These are phyloP conservation scores for Austrofundulus limnaeus DNA, from an alignment of 2,113 vertebrate species.

Conservation along the genomic window DNA sequence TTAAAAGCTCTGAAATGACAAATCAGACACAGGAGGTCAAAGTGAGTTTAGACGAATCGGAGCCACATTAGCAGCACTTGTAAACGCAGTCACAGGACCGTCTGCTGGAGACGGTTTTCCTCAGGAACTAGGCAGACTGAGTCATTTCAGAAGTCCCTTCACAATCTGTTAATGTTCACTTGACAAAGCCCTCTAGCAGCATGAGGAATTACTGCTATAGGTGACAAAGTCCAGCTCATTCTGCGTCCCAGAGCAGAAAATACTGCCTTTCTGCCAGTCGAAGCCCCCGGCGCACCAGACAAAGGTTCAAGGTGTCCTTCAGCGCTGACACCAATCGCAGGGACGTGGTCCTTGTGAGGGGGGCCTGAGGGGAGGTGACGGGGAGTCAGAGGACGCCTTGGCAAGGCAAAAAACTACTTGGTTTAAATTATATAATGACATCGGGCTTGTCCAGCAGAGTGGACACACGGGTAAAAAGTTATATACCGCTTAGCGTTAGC, in stretches of 20 bases:
- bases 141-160: constrained; percentile 12
- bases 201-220: not conserved
- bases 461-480: not conserved
- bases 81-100: constrained; percentile 3
- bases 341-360: not conserved
- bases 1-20: constrained; percentile 30
- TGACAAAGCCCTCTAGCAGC: not conserved
- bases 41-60: not conserved
- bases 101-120: not conserved
- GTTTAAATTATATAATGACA: not conserved
- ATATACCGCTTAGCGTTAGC: too few species aligned
- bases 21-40: not conserved
- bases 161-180: constrained; percentile 2
- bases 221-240: not conserved
- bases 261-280: not conserved
- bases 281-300: not conserved
- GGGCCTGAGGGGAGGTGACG: not conserved
- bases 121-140: constrained; percentile 2
- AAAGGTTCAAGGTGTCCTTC: constrained; percentile 3
- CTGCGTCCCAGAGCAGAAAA: not conserved
- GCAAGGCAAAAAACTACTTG: not conserved
- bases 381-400: not conserved
- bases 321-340: not conserved
- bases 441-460: too few species aligned
- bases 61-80: not conserved